Evolutionary conservation across 2,113 vertebrate genomes (phyloP).

Genomic region (Propithecus coquereli): DNA sequence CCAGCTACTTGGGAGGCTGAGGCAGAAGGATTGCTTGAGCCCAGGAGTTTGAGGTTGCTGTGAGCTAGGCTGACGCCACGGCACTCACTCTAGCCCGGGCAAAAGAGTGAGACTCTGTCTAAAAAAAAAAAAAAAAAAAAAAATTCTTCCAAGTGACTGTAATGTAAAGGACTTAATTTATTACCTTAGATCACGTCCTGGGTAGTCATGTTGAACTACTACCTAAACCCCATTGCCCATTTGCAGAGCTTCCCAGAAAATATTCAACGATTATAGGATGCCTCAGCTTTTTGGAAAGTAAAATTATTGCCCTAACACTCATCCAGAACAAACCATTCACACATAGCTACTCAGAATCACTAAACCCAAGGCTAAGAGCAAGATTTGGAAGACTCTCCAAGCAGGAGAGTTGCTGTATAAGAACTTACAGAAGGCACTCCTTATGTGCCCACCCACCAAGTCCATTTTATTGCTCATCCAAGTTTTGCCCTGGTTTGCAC

Average conservation of each 20-base stretch:
- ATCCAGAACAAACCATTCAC: background rate
- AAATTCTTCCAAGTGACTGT: slow-evolving; percentile 6
- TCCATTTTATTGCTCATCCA: background rate
- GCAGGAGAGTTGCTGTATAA: background rate
- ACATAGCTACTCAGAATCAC: background rate
- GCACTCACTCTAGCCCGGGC: too few relatives aligned
- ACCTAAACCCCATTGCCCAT: background rate
- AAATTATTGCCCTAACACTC: background rate
- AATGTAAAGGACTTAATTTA: background rate
- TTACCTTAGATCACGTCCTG: background rate
- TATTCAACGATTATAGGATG: background rate
- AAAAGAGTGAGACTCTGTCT: too few relatives aligned
- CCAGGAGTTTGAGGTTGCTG: too few relatives aligned
- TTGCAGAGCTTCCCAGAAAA: background rate
- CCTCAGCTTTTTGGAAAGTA: slow-evolving; percentile 9
- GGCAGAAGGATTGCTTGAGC: too few relatives aligned
- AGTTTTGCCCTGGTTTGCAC: background rate
- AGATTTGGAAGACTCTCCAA: background rate
- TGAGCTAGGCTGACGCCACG: too few relatives aligned
- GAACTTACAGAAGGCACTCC: background rate
- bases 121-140: too few relatives aligned
- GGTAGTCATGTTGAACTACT: background rate
- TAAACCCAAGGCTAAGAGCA: background rate
- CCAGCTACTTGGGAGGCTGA: too few relatives aligned
- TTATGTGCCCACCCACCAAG: background rate